Evolutionary conservation across 1,140 invertebrate genomes (phyloP), one percentile per base, ranked within the genome.

Genomic region (Chrysomallon squamiferum): DNA sequence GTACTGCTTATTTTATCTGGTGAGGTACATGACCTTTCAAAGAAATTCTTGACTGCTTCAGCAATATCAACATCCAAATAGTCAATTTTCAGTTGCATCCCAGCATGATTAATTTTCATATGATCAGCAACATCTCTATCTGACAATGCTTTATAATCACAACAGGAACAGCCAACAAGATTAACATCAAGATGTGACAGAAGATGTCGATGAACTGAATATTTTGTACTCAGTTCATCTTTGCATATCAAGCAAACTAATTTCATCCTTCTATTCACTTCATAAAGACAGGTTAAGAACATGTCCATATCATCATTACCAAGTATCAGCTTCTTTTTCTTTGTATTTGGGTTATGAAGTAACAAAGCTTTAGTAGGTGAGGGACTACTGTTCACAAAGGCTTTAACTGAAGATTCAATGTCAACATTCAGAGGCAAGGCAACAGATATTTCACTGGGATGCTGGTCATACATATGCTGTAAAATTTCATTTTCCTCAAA

Each of bases 21-120:
- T 13, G 7, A 13, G 13, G 2, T 22, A 5, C 29, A 25, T 13
- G 22, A 27, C 15, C 25, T 54, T 11, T 54, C 50, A 25, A 54
- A 3, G 29, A 27, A 54, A 13, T 54, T 30, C 50, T 54, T 54
- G 9, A 54, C 50, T 1, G 50, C 50, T 4, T 25, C 22, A 25
- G 9, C 50, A 5, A 54, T 54, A 22, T 54, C 50, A 25, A 54
- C 50, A 54, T 54, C 50, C 22, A 54, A 30, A 30, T 27, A 54
- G 22, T 54, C 29, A 30, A 54, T 27, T 13, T 54, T 27, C 22
- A 54, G 9, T 13, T 54, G 50, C n/a, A 25, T 54, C 3, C 50
- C 22, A 13, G 50, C 22, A 18, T 54, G 50, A 25, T 27, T 30
- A 18, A 27, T 15, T 54, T 54, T 54, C 22, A 54, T 54, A 30